A percentile compares a stretch with the other conserved stretches of the same genome.
phyloP scores from a whole-genome alignment of 2,113 vertebrate species.

The Onychostoma macrolepis region DNA sequence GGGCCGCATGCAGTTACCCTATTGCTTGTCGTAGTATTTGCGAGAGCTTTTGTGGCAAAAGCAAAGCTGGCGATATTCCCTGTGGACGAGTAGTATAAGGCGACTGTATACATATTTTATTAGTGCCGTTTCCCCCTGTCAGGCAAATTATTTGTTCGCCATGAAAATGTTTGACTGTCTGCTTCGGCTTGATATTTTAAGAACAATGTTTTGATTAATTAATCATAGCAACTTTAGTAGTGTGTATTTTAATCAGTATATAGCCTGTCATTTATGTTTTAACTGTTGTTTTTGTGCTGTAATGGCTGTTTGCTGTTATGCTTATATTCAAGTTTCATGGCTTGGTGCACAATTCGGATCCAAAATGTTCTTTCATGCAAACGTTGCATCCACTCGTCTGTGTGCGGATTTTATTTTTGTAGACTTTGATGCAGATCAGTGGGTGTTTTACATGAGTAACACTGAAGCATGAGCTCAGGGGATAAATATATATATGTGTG shows the following conservation, averaged over 20 bases:
- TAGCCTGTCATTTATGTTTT: not conserved
- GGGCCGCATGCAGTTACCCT: slow-evolving; percentile 48
- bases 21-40: slow-evolving; percentile 47
- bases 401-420: slow-evolving; percentile 52
- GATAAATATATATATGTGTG: not conserved
- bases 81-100: not conserved
- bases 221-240: not conserved
- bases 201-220: not conserved
- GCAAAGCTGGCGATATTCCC: slow-evolving; percentile 26
- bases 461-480: not conserved
- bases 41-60: slow-evolving; percentile 41
- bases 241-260: not conserved
- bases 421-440: slow-evolving; percentile 44
- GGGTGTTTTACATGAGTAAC: slow-evolving; percentile 43
- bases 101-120: slow-evolving; percentile 32
- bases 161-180: slow-evolving; percentile 20
- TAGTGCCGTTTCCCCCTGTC: slow-evolving; percentile 24
- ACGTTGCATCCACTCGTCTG: slow-evolving; percentile 56
- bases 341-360: slow-evolving; percentile 61
- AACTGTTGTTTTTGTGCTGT: not conserved
- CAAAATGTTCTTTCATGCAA: slow-evolving; percentile 63
- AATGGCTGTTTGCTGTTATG: not conserved
- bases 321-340: slow-evolving; percentile 38
- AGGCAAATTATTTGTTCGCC: slow-evolving; percentile 22
- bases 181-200: slow-evolving; percentile 32